Percentiles rank a stretch among this genome's conserved stretches.
Conservation (phyloP, 2,888 invertebrate genomes). For the Pediacus dermestoides region DNA sequence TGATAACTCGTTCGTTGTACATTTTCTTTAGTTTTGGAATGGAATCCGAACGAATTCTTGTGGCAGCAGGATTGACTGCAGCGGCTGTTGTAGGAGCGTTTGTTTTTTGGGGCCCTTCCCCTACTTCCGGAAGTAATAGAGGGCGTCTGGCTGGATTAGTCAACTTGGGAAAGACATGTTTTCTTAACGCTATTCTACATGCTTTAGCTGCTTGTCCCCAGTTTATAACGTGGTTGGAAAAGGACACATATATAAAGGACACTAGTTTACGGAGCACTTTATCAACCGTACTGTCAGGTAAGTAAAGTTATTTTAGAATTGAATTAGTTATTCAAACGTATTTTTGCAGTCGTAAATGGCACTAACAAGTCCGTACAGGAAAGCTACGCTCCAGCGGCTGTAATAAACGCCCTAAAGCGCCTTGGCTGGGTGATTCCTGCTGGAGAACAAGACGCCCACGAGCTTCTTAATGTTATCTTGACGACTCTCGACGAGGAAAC, state of each 20-base stretch:
- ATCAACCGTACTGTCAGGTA: conserved; percentile 71
- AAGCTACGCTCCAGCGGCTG: conserved; percentile 61
- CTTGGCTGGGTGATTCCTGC: conserved; percentile 84
- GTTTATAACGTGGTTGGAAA: conserved; percentile 79
- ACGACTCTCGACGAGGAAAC: conserved; percentile 89
- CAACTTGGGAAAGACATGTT: conserved; percentile 90
- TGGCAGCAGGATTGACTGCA: conserved; percentile 75
- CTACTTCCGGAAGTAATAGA: conserved; percentile 54
- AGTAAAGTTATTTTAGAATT: no score
- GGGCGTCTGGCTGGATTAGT: conserved; percentile 82
- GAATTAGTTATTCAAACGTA: no score
- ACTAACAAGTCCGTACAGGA: conserved; percentile 66
- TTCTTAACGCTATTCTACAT: conserved; percentile 87
- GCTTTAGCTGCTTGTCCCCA: conserved; percentile 83
- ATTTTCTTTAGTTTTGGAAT: no score
- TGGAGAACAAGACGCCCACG: conserved; percentile 93
- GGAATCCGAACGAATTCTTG: conserved; percentile 72
- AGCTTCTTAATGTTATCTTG: conserved; percentile 83
- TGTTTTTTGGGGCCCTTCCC: conserved; percentile 75
- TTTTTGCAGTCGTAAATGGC: conserved; percentile 63
- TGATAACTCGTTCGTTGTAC: no score
- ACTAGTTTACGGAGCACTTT: conserved; percentile 73
- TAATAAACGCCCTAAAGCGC: conserved; percentile 70
- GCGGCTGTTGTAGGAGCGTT: conserved; percentile 80
- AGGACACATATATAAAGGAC: conserved; percentile 59